Base-by-base conservation (phyloP, 2,797 vertebrate genomes). In the Podargus strigoides region DNA sequence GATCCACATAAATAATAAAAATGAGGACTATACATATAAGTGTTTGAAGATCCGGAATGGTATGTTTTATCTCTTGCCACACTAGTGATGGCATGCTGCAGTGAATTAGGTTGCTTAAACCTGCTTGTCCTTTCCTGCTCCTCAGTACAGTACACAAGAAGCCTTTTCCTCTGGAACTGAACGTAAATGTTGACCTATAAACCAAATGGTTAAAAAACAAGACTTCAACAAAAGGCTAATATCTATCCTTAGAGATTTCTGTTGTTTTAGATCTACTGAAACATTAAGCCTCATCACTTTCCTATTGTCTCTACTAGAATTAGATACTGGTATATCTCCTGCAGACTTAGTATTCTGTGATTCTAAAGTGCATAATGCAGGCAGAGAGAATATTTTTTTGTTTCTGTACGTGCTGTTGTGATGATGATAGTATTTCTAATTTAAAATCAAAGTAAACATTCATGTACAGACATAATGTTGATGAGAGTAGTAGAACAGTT, bases 11-110 rank as follows among this genome's bases (percentile, higher is more conserved):
- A 73, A 20, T 30, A 15, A 30, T 5, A 55, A 30, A 30, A 64
- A 12, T 2, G 1, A 37, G 44, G 44, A 9, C 3, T 34, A 0
- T 6, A 3, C 1, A 1, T 13, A 5, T 21, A 1, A 3, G 0
- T 24, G 4, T 52, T 34, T 62, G 74, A 41, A 36, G 46, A 8
- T 62, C 17, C 28, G 62, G 37, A 12, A 19, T 21, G 20, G 36
- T 34, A 19, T 28, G 12, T 24, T 26, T 36, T 42, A 7, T 18
- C 19, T 49, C 9, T 59, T 50, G 52, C n/a, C 28, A n/a, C 8
- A 22, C 10, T 30, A 60, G 2, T 1, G 4, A 7, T 47, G 17
- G 9, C 17, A 39, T 7, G 32, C 24, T 32, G 24, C 52, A 36
- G 12, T 32, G 58, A 16, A 9, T 26, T 41, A 49, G 49, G 50